Conservation (phyloP, 2,797 vertebrate species). For the Tenualosa ilisha region DNA sequence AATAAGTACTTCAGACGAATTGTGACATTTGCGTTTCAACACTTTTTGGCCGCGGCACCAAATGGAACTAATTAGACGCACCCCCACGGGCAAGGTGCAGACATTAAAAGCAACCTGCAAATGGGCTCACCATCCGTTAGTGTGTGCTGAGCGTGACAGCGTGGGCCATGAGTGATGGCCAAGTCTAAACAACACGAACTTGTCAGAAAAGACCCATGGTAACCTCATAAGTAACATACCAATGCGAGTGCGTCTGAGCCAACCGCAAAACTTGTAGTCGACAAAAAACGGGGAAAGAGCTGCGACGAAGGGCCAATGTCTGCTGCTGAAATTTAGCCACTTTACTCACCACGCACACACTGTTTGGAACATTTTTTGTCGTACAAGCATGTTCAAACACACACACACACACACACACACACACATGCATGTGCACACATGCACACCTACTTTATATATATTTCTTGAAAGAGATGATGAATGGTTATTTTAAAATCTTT, state of each 20-base stretch:
- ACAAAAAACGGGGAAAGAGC: not conserved
- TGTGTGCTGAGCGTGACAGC: not conserved
- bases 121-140: not conserved
- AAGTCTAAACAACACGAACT: slow-evolving; percentile 30
- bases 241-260: slow-evolving; percentile 32
- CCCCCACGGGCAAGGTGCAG: not conserved
- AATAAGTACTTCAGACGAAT: not conserved
- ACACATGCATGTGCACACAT: not conserved
- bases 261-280: slow-evolving; percentile 20
- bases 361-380: slow-evolving; percentile 33
- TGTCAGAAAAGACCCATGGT: slow-evolving; percentile 34
- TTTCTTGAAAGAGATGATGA: not conserved
- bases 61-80: slow-evolving; percentile 4
- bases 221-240: slow-evolving; percentile 28
- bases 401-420: not conserved
- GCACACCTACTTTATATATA: not conserved
- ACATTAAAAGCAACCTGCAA: not conserved
- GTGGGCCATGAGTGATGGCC: slow-evolving; percentile 38
- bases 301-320: not conserved
- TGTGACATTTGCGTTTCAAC: slow-evolving; percentile 21
- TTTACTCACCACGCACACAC: slow-evolving; percentile 4
- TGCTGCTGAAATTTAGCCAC: slow-evolving; percentile 12
- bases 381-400: not conserved
- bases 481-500: not conserved
- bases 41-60: not conserved